Evolutionary conservation across 2,888 invertebrate species (phyloP).

Genomic region (Callosobruchus maculatus): DNA sequence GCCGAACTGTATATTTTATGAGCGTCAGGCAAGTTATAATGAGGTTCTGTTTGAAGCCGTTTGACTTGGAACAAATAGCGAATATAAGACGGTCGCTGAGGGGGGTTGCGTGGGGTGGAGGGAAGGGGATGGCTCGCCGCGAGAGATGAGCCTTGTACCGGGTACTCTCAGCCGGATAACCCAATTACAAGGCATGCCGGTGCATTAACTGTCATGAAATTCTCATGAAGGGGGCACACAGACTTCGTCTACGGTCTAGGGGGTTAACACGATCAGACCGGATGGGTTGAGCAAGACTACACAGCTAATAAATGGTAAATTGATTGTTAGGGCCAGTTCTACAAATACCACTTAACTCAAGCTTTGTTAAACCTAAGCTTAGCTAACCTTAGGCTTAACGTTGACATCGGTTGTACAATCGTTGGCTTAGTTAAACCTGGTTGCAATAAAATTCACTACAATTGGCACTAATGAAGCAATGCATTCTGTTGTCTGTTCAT

Average conservation of each 20-base stretch:
- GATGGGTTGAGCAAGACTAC: not conserved
- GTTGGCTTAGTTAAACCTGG: no score
- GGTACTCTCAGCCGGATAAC: slow-evolving; percentile 34
- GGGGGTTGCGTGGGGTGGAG: slow-evolving; percentile 8
- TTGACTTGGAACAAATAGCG: slow-evolving; percentile 36
- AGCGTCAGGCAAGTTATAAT: slow-evolving; percentile 52
- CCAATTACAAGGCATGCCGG: slow-evolving; percentile 42
- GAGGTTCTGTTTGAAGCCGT: slow-evolving; percentile 50
- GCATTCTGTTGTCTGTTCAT: no score
- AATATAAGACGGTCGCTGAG: slow-evolving; percentile 12
- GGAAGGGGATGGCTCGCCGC: slow-evolving; percentile 32
- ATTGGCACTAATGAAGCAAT: no score
- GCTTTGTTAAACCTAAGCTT: no score
- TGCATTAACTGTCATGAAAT: slow-evolving; percentile 50
- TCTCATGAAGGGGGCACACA: slow-evolving; percentile 40
- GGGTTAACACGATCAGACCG: not conserved
- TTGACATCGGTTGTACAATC: no score
- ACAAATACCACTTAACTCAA: no score
- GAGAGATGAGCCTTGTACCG: slow-evolving; percentile 33
- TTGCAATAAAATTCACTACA: no score
- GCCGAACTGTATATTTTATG: slow-evolving; percentile 48
- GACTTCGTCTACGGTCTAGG: not conserved
- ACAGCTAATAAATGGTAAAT: no score
- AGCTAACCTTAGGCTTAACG: no score
- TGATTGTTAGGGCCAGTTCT: no score